Percentiles rank a stretch among this genome's conserved stretches.
Conservation (phyloP, 2,797 vertebrate species). For the Danio albolineatus region DNA sequence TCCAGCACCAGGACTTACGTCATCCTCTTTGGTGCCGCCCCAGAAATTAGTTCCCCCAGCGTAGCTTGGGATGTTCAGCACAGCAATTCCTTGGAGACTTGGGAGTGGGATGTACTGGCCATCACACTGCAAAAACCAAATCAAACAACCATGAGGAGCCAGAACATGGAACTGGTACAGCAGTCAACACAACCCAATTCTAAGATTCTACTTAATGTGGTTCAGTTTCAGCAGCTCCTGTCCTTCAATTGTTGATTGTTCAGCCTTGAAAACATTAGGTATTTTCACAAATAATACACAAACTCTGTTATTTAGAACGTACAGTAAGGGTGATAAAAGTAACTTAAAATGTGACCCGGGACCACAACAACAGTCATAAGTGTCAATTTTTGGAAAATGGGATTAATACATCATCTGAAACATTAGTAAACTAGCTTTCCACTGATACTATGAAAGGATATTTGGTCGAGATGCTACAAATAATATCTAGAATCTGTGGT, state of each 20-base stretch:
- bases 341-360: too few species aligned
- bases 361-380: too few species aligned
- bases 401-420: too few species aligned
- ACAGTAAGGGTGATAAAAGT: too few species aligned
- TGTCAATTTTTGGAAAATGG: too few species aligned
- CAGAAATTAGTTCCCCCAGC: conserved; percentile 98
- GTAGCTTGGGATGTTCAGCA: conserved; percentile 97
- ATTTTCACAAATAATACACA: neutral
- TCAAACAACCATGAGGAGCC: conserved; percentile 38
- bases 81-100: conserved; percentile 95
- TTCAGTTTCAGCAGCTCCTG: neutral
- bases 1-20: conserved; percentile 82
- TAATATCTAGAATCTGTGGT: too few species aligned
- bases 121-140: conserved; percentile 85
- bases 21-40: conserved; percentile 98
- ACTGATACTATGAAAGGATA: too few species aligned
- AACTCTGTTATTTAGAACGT: too few species aligned
- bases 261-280: neutral
- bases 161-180: conserved; percentile 7
- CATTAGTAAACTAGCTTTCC: too few species aligned
- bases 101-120: conserved; percentile 98
- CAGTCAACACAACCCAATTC: neutral
- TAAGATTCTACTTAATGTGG: neutral
- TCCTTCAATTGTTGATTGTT: neutral
- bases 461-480: too few species aligned